These are phyloP conservation scores for Brachypalpus laphriformis DNA, from an alignment of 2,888 invertebrate species.

Conservation along the genomic window DNA sequence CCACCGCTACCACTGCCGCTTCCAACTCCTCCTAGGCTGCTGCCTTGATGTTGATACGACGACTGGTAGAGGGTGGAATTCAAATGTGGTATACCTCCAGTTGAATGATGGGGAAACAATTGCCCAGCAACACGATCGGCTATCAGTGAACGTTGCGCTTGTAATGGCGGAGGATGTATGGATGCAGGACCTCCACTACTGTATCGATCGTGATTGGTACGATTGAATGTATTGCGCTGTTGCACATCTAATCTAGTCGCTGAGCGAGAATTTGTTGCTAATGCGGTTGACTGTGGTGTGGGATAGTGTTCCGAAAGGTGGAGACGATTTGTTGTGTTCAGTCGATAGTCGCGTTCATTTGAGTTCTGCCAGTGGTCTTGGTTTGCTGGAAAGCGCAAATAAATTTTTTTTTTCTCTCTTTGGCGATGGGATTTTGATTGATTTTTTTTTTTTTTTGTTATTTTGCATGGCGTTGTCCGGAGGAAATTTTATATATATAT, in stretches of 20 bases:
- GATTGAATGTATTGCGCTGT: conserved; percentile 82
- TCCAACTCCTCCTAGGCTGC: conserved; percentile 67
- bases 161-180: conserved; percentile 69
- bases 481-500: not conserved
- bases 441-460: conserved; percentile 61
- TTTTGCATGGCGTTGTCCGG: conserved; percentile 14
- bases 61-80: conserved; percentile 35
- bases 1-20: not conserved
- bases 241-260: conserved; percentile 82
- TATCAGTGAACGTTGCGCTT: conserved; percentile 65
- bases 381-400: conserved; percentile 74
- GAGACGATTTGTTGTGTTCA: conserved; percentile 79
- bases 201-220: conserved; percentile 84
- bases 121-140: conserved; percentile 64
- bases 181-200: conserved; percentile 76
- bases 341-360: conserved; percentile 81
- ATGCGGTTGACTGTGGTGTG: conserved; percentile 73
- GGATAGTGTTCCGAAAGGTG: conserved; percentile 80
- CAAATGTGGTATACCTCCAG: conserved; percentile 8
- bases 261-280: conserved; percentile 81
- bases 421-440: conserved; percentile 8
- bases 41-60: conserved; percentile 83
- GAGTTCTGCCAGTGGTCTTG: conserved; percentile 81
- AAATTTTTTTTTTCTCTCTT: conserved; percentile 56
- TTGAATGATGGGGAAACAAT: conserved; percentile 47